Percentiles rank a stretch among this genome's conserved stretches.
phyloP scores from a whole-genome alignment of 2,113 vertebrate genomes.

The Ramphastos sulfuratus region DNA sequence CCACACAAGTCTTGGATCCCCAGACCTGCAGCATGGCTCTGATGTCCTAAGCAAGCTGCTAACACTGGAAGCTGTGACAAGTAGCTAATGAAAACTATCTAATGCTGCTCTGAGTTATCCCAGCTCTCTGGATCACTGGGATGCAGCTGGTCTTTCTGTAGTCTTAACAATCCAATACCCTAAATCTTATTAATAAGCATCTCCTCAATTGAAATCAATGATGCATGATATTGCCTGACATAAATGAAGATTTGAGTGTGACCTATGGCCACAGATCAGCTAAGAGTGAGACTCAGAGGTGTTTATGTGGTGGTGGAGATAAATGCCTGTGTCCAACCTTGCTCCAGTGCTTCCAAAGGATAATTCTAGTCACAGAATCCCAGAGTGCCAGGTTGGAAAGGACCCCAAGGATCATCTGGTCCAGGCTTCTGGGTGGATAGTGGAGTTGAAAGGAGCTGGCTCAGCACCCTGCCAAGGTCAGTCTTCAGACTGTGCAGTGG shows the following conservation, averaged over 20 bases:
- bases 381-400: too few species aligned
- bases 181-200: neutral
- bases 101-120: neutral
- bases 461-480: too few species aligned
- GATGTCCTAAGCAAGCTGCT: neutral
- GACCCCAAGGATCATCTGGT: too few species aligned
- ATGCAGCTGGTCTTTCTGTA: neutral
- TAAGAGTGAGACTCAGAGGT: neutral
- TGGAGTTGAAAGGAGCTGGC: too few species aligned
- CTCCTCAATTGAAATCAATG: neutral
- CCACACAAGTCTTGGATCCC: neutral
- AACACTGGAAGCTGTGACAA: neutral
- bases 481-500: too few species aligned
- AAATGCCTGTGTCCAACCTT: neutral
- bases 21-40: neutral
- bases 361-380: neutral
- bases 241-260: conserved; percentile 1
- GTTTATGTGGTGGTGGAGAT: neutral
- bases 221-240: neutral
- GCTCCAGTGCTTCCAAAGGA: neutral
- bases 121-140: neutral
- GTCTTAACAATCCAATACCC: neutral
- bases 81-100: neutral
- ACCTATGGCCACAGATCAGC: neutral
- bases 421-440: too few species aligned